Base-by-base conservation (phyloP, 2,113 vertebrate species). In the Gobiocypris rarus region DNA sequence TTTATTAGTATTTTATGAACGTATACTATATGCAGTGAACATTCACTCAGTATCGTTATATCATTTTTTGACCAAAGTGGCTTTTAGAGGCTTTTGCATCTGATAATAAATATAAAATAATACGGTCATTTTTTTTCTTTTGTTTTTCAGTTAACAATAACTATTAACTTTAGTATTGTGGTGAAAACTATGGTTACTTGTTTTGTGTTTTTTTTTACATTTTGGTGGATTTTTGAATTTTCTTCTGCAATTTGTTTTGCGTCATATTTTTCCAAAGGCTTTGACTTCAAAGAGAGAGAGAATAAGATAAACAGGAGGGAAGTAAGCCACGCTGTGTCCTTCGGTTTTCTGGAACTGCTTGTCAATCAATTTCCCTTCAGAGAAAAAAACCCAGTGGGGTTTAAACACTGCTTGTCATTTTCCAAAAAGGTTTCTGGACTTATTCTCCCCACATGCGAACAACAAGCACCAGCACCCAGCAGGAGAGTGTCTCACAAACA, bases 351-450 rank as follows among this genome's bases (percentile, higher is more conserved):
- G 26, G 73, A 84, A 82, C 19, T 24, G 73, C 17, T 15, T 73
- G 54, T 85, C 56, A 71, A 78, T 87, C 83, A 82, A 31, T 58
- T 73, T 67, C 19, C 11, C 71, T 70, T 61, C 75, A 38, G 58
- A 74, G 71, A 31, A 56, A 41, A 83, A 74, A 28, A 70, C 5
- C 9, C 56, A 69, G 34, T 52, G 9, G 54, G 75, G 73, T 15
- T n/a, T 75, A 22, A 80, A 41, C 17, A 10, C 31, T 75, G 59
- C 24, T 34, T 83, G 75, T 75, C 50, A 84, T 86, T 80, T 83
- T 75, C 77, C 24, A 76, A 84, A 84, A 38, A 75, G 71, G 71
- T 87, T 87, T 82, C 70, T 50, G 65, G 82, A 76, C 81, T 69
- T 43, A 75, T 24, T 28, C 59, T n/a, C 17, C n/a, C 34, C 31